Evolutionary conservation across 2,888 invertebrate genomes (phyloP), one percentile per base, ranked within the genome.

Genomic region (Lochmaea crataegi): DNA sequence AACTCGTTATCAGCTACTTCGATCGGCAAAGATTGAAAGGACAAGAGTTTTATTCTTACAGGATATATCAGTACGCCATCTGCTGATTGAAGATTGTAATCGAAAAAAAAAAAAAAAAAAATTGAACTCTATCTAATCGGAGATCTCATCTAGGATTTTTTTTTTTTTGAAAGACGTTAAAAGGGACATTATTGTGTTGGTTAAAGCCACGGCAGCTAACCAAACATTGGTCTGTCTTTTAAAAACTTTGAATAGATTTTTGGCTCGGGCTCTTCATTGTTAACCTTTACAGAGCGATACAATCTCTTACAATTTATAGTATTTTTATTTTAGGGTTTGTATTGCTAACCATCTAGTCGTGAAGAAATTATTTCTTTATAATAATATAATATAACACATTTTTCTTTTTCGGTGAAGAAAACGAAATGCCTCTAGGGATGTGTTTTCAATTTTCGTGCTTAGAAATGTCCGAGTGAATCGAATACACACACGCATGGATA

Each of bases 141-240:
- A n/a, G 38, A 65, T 65, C 83, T 80, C 76, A 81, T 82, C 82
- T 80, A 71, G 71, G 72, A 71, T 69, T 68, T 72, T 26, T 66
- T 71, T 65, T 68, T 69, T 41, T 71, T 71, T 70, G 68, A 75
- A 76, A 76, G 77, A 79, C 77, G 74, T 70, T 53, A 75, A 75
- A 76, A 80, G 82, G 83, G 83, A 81, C 82, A 78, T 80, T 79
- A 83, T 83, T 83, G 79, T 82, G 79, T 65, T 63, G 75, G 75
- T 79, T 80, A 79, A 78, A 81, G 82, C 83, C 83, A 84, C 83
- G 85, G 87, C 91, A 91, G 89, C 90, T 90, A 91, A 90, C 90
- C 90, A 91, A 91, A 91, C 90, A 90, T 90, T 90, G 90, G 89
- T 89, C 90, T 89, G 77, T 84, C 89, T 89, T 87, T 88, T 87